Evolutionary conservation across 1,140 invertebrate species (phyloP), one percentile per base, ranked within the genome.

Genomic region (Nixonia krombeini): DNA sequence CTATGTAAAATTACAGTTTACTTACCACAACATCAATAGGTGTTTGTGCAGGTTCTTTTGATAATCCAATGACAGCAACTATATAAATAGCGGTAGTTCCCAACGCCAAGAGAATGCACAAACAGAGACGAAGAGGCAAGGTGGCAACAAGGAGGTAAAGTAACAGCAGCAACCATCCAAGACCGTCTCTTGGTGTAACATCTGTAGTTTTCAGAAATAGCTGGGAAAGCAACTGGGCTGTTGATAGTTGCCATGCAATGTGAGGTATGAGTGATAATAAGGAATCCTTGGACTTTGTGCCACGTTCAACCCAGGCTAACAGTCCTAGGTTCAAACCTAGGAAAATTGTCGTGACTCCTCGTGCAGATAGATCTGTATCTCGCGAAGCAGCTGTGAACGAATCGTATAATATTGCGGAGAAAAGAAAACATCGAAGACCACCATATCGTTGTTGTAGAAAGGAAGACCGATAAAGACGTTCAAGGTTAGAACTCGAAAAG

Each of bases 81-180:
- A 91, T 76, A 68, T 92, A 91, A 8, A 87, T 81, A 1, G 86
- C 80, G 50, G 87, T 89, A 0, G 88, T 90, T 9, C 86, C 86
- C 6, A 89, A 51, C 1, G 90, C 88, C 16, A 92, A 79, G 18
- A 88, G 49, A 9, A 89, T 70, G 73, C 90, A 92, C 50, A 91
- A 88, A 5, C 87, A 82, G 1, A 94, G 76, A 15, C 90, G 87
- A 33, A 96, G 85, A 0, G 94, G 94, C 55, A 96, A 77, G 0
- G 93, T 92, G 25, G 94, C 92, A 77, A 93, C 91, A n/a, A 93
- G 89, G n/a, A 94, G 87, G 74, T 94, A 96, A 58, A 93, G 90
- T 40, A 94, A 79, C n/a, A 96, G 82, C 31, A 95, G 82, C 10
- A 91, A 87, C 93, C 93, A 95, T 15, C 91, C 92, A 0, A 96